A percentile compares a stretch with the other conserved stretches of the same genome.
Evolutionary conservation across 2,797 vertebrate genomes (phyloP).

Genomic region (Mus spretus): DNA sequence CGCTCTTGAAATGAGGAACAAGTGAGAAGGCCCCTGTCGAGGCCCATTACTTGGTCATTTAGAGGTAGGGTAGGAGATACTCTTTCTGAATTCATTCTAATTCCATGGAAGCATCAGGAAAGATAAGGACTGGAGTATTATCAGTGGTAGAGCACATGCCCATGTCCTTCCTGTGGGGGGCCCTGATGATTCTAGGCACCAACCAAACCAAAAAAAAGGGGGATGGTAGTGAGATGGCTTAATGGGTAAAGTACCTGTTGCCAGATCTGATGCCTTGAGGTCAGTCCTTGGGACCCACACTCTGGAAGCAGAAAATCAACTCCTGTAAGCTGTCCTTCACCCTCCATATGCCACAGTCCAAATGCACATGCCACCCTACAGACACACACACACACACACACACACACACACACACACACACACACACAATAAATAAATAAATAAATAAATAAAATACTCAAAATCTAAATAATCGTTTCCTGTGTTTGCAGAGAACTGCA

Average conservation of each 20-base stretch:
- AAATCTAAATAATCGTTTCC: not conserved
- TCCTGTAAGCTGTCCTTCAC: not conserved
- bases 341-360: not conserved
- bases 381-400: too few species aligned
- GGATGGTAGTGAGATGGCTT: not conserved
- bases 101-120: not conserved
- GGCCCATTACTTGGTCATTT: not conserved
- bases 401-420: too few species aligned
- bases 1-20: constrained; percentile 15
- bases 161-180: not conserved
- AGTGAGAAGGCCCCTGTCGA: not conserved
- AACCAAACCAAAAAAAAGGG: too few species aligned
- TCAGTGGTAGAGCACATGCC: not conserved
- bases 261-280: not conserved
- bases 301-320: not conserved
- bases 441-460: not conserved
- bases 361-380: not conserved
- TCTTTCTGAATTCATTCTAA: not conserved
- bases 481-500: constrained; percentile 44
- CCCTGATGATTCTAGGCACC: not conserved
- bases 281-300: not conserved
- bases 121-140: not conserved
- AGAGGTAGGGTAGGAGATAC: constrained; percentile 23
- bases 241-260: not conserved
- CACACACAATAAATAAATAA: too few species aligned